Percentiles rank a stretch among this genome's conserved stretches.
These are phyloP conservation scores for Ichneumon xanthorius DNA, from an alignment of 2,888 invertebrate species.

Conservation along the genomic window DNA sequence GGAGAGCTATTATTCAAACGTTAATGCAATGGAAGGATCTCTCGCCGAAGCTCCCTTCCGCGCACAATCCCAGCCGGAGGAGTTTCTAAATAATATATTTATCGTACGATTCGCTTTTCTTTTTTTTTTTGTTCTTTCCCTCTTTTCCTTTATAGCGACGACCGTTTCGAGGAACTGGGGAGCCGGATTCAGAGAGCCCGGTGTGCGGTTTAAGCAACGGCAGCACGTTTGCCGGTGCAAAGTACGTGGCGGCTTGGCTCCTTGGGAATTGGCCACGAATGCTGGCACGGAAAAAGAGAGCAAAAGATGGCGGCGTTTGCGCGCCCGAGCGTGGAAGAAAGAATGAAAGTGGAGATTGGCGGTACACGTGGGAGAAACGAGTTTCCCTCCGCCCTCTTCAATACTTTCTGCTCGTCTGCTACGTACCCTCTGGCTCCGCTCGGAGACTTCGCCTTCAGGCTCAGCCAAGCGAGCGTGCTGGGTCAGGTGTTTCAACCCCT, in stretches of 20 bases:
- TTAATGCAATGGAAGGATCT: constrained; percentile 26
- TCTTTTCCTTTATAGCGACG: constrained; percentile 42
- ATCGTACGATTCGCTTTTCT: constrained; percentile 19
- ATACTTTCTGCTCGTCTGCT: constrained; percentile 16
- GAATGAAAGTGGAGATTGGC: constrained; percentile 68
- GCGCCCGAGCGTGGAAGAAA: constrained; percentile 3
- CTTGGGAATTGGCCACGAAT: constrained; percentile 64
- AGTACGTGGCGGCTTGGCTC: constrained; percentile 56
- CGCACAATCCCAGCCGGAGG: constrained; percentile 22
- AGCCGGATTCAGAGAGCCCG: not conserved
- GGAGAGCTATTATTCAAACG: constrained; percentile 13
- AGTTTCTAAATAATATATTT: constrained; percentile 62
- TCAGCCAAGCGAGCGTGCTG: constrained; percentile 57
- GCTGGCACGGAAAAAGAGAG: constrained; percentile 16
- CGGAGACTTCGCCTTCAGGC: constrained; percentile 34
- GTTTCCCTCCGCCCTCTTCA: constrained; percentile 33
- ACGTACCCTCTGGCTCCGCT: not conserved
- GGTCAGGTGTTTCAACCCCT: constrained; percentile 71
- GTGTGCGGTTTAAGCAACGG: constrained; percentile 59
- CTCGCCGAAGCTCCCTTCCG: constrained; percentile 10
- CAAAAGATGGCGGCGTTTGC: not conserved
- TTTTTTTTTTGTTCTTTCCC: constrained; percentile 1
- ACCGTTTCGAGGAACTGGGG: constrained; percentile 41
- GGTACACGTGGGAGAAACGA: constrained; percentile 70
- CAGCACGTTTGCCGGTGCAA: constrained; percentile 56